Percentiles rank a stretch among this genome's conserved stretches.
Evolutionary conservation across 2,888 invertebrate species (phyloP).

Genomic region (Heliconius erato): DNA sequence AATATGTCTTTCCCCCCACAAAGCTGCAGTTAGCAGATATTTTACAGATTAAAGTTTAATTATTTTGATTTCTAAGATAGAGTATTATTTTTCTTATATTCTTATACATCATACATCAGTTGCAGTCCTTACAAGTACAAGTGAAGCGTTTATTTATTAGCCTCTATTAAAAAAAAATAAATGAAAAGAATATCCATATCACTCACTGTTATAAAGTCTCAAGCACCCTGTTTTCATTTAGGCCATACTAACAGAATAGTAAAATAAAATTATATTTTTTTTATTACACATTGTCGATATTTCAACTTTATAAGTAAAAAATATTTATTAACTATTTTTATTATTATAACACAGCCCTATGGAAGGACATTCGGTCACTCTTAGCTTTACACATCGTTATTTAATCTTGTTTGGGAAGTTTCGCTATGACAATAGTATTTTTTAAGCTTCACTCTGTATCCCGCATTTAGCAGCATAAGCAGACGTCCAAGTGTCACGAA

Average conservation of each 20-base stretch:
- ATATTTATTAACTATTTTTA: conserved; percentile 43
- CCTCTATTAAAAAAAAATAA: conserved; percentile 51
- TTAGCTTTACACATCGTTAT: conserved; percentile 18
- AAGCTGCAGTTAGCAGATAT: background rate
- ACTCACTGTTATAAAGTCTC: conserved; percentile 47
- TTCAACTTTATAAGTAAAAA: conserved; percentile 44
- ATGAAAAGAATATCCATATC: conserved; percentile 38
- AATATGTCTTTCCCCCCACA: background rate
- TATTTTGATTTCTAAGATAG: background rate
- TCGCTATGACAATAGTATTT: background rate
- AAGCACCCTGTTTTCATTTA: conserved; percentile 59
- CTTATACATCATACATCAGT: conserved; percentile 4
- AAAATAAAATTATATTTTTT: conserved; percentile 6
- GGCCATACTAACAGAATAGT: conserved; percentile 53
- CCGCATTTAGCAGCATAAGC: background rate
- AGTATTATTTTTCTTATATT: conserved; percentile 8
- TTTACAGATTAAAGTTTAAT: background rate
- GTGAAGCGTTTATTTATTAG: background rate
- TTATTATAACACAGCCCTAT: conserved; percentile 56
- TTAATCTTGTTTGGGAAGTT: background rate
- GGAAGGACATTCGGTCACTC: conserved; percentile 54
- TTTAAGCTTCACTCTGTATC: background rate
- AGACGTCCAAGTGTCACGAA: background rate
- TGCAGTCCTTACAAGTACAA: conserved; percentile 17
- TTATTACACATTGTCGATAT: conserved; percentile 32